Evolutionary conservation across 2,797 vertebrate genomes (phyloP).

Genomic region (Avahi laniger): DNA sequence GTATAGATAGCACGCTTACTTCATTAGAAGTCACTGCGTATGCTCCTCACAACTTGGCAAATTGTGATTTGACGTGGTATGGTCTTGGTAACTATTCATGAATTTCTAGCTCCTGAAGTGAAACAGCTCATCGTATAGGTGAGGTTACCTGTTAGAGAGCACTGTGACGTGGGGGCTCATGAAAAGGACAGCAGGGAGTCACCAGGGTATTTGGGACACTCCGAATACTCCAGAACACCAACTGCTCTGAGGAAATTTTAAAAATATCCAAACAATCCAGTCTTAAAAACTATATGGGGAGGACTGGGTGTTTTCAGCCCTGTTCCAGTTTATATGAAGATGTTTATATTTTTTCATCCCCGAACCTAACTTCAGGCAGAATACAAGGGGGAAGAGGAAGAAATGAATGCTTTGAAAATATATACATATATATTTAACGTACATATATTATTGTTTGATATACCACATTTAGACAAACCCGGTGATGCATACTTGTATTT

Average conservation of each 20-base stretch:
- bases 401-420: background rate
- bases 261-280: background rate
- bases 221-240: background rate
- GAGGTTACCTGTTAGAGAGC: fast-evolving
- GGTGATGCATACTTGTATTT: background rate
- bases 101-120: background rate
- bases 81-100: background rate
- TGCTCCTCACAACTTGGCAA: background rate
- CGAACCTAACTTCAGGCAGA: background rate
- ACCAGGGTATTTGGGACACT: background rate
- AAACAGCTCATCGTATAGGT: fast-evolving
- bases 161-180: fast-evolving
- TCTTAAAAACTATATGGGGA: background rate
- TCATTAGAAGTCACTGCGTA: background rate
- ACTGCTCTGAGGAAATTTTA: background rate
- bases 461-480: background rate
- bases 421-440: background rate
- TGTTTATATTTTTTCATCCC: background rate
- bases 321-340: background rate
- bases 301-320: background rate
- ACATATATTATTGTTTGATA: background rate
- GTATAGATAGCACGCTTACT: background rate
- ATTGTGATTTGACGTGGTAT: background rate
- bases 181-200: background rate
- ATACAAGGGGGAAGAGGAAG: background rate